phyloP scores from a whole-genome alignment of 1,140 invertebrate genomes.

The Formica selysi region DNA sequence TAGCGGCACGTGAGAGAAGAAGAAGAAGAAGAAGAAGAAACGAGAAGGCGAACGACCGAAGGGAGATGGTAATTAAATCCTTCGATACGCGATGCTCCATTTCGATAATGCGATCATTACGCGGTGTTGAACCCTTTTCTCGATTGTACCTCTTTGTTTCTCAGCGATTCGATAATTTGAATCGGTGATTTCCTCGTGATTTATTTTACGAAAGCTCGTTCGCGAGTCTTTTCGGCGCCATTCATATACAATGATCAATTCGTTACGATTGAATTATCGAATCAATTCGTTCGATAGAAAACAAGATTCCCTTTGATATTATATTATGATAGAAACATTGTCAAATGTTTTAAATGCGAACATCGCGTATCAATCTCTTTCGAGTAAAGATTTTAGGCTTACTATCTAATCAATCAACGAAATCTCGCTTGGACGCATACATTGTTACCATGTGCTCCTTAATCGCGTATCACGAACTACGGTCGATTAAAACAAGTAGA shows the following conservation, averaged over 20 bases:
- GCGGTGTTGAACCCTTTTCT: slow-evolving; percentile 22
- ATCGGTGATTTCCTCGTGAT: neutral
- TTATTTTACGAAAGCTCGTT: slow-evolving; percentile 10
- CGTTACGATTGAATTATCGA: slow-evolving; percentile 7
- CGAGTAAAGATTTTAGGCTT: slow-evolving; percentile 7
- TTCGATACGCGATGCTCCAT: slow-evolving; percentile 16
- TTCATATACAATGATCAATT: neutral
- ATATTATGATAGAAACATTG: neutral
- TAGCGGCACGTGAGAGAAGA: slow-evolving; percentile 25
- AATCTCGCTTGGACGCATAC: slow-evolving; percentile 7
- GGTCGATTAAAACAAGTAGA: slow-evolving; percentile 55
- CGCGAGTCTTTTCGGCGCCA: neutral
- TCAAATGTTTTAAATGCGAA: slow-evolving; percentile 5
- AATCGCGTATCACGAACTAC: slow-evolving; percentile 45
- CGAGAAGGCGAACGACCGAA: neutral
- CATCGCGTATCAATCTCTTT: neutral
- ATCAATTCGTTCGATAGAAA: neutral
- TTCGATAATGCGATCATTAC: slow-evolving; percentile 51
- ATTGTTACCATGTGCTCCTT: slow-evolving; percentile 17
- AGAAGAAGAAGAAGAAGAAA: neutral
- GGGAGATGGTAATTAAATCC: slow-evolving; percentile 30
- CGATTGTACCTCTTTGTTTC: neutral
- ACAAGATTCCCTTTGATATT: neutral
- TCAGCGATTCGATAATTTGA: slow-evolving; percentile 27
- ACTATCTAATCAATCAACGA: slow-evolving; percentile 19